These are phyloP conservation scores for Halyomorpha halys DNA, from an alignment of 1,140 invertebrate genomes.

Conservation along the genomic window DNA sequence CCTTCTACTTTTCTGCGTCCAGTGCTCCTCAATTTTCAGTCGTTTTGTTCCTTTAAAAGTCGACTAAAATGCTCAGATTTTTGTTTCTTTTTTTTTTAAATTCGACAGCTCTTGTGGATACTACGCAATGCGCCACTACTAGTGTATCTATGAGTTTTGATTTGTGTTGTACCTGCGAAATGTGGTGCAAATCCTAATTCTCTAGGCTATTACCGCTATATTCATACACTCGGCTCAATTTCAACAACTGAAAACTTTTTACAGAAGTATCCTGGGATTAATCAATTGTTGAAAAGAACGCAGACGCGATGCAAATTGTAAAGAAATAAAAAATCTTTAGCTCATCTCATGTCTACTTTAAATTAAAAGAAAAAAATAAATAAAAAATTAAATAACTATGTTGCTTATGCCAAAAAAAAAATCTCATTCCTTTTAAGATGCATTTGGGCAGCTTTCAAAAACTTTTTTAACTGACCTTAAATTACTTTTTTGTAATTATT, in stretches of 20 bases:
- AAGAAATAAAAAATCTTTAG: not conserved
- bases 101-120: not conserved
- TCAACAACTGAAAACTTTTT: not conserved
- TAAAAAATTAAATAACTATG: not conserved
- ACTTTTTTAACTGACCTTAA: not conserved
- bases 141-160: not conserved
- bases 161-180: not conserved
- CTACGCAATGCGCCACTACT: constrained; percentile 19
- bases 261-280: not conserved
- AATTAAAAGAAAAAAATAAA: not conserved
- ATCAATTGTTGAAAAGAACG: constrained; percentile 12
- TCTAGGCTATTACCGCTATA: constrained; percentile 7
- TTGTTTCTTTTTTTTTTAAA: too few relatives aligned
- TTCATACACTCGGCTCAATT: not conserved
- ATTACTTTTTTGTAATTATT: not conserved
- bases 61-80: too few relatives aligned
- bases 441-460: constrained; percentile 11
- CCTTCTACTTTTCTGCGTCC: not conserved
- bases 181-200: not conserved
- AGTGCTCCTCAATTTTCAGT: not conserved
- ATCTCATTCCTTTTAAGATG: constrained; percentile 15
- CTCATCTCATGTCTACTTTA: constrained; percentile 4
- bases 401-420: constrained; percentile 13
- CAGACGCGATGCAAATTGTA: constrained; percentile 3
- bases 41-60: too few relatives aligned